phyloP scores from a whole-genome alignment of 2,797 vertebrate genomes.

The Arremon brunneinucha region DNA sequence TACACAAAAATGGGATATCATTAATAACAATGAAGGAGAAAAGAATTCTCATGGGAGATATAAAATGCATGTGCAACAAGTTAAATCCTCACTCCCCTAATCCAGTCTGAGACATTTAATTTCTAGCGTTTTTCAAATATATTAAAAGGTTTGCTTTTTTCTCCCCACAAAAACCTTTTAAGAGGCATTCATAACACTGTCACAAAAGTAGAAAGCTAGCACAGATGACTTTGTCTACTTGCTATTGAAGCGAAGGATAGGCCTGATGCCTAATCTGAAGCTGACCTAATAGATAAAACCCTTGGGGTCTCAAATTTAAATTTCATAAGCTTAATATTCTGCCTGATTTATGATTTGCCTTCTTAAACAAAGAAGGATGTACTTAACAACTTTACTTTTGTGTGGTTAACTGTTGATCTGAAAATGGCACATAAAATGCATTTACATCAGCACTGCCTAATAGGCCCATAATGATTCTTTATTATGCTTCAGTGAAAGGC shows the following conservation, averaged over 20 bases:
- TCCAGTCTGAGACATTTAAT: slow-evolving; percentile 22
- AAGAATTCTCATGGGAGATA: neutral
- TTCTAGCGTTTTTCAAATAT: neutral
- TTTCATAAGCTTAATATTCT: slow-evolving; percentile 57
- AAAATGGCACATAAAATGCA: slow-evolving; percentile 64
- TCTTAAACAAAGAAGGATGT: slow-evolving; percentile 49
- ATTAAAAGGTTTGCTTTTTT: neutral
- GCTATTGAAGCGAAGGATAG: neutral
- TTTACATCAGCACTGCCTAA: slow-evolving; percentile 64
- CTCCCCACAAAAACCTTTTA: neutral
- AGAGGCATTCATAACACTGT: neutral
- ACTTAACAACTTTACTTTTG: slow-evolving; percentile 67
- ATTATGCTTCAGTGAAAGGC: slow-evolving; percentile 68
- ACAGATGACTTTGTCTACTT: neutral
- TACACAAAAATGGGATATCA: slow-evolving; percentile 38
- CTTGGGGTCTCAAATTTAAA: slow-evolving; percentile 30
- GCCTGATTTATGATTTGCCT: slow-evolving; percentile 55
- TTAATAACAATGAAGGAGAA: slow-evolving; percentile 34
- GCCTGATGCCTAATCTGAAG: slow-evolving; percentile 3
- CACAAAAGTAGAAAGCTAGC: slow-evolving; percentile 7
- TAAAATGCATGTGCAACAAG: slow-evolving; percentile 12
- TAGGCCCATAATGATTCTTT: slow-evolving; percentile 64
- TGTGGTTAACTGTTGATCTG: slow-evolving; percentile 65
- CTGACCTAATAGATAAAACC: slow-evolving; percentile 36
- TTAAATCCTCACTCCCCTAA: slow-evolving; percentile 7